A percentile compares a stretch with the other conserved stretches of the same genome.
phyloP scores from a whole-genome alignment of 2,113 vertebrate species.

The Oreochromis tanganicae region DNA sequence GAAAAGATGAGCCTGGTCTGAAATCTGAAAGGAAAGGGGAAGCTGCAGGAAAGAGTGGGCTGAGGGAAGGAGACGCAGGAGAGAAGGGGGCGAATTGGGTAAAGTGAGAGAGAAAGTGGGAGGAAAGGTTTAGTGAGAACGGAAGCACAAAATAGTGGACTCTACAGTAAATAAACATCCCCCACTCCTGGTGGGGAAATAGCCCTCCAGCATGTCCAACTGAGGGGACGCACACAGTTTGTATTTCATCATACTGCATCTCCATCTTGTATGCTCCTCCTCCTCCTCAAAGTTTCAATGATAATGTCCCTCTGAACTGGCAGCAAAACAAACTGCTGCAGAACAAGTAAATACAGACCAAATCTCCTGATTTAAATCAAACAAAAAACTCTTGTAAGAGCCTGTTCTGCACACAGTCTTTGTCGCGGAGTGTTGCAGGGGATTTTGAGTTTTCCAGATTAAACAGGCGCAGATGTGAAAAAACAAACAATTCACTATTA shows the following conservation, averaged over 20 bases:
- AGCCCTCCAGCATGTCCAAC: neutral
- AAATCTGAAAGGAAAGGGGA: neutral
- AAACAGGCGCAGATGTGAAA: conserved; percentile 3
- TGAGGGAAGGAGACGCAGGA: neutral
- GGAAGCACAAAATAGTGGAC: neutral
- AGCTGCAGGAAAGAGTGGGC: neutral
- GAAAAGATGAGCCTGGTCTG: neutral
- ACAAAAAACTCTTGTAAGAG: neutral
- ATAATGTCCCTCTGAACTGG: neutral
- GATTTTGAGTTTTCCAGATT: conserved; percentile 5
- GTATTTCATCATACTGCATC: neutral
- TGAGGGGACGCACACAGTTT: neutral
- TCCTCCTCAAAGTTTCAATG: neutral
- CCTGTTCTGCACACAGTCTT: neutral
- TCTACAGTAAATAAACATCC: conserved; percentile 5
- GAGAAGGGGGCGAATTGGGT: neutral
- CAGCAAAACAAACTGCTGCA: neutral
- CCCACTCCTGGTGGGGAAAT: neutral
- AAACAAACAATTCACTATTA: neutral
- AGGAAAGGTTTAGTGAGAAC: neutral
- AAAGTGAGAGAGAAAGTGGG: neutral
- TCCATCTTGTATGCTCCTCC: neutral
- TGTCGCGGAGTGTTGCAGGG: neutral
- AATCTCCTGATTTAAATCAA: neutral
- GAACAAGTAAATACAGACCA: neutral